Percentiles rank a stretch among this genome's conserved stretches.
Conservation (phyloP, 2,113 vertebrate species). For the Pleuronectes platessa region DNA sequence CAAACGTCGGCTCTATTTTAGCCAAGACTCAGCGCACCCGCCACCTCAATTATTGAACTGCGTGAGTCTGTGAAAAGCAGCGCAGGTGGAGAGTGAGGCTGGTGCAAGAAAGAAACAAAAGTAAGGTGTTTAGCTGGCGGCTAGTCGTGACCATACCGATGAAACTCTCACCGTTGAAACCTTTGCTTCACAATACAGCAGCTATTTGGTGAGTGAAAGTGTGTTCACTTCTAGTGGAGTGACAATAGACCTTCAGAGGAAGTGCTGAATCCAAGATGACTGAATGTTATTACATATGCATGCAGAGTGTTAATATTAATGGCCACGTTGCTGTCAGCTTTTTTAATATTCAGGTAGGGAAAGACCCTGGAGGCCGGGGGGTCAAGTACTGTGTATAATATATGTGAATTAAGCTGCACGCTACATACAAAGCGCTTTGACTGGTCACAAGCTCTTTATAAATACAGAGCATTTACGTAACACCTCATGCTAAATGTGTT, state of each 20-base stretch:
- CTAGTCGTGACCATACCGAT: constrained; percentile 15
- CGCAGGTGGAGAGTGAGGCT: constrained; percentile 37
- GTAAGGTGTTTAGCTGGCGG: constrained; percentile 13
- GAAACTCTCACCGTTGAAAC: constrained; percentile 3
- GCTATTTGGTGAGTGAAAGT: not conserved
- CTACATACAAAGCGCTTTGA: not conserved
- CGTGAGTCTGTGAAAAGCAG: constrained; percentile 50
- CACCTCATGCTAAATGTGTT: constrained; percentile 24
- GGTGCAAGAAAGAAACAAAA: not conserved
- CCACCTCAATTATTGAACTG: constrained; percentile 68
- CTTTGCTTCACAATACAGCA: not conserved
- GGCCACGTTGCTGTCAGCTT: constrained; percentile 58
- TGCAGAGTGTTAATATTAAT: constrained; percentile 70
- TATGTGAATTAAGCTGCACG: constrained; percentile 25
- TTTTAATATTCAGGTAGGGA: constrained; percentile 66
- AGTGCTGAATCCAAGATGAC: constrained; percentile 56
- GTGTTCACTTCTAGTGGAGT: constrained; percentile 34
- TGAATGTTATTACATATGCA: constrained; percentile 69
- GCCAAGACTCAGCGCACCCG: constrained; percentile 39
- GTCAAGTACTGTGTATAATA: constrained; percentile 57
- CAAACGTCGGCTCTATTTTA: constrained; percentile 63
- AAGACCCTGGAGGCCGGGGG: constrained; percentile 43
- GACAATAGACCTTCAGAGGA: constrained; percentile 22
- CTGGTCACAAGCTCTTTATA: too few relatives aligned
- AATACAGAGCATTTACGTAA: not conserved